phyloP scores from a whole-genome alignment of 2,113 vertebrate genomes.

The Gadus chalcogrammus region DNA sequence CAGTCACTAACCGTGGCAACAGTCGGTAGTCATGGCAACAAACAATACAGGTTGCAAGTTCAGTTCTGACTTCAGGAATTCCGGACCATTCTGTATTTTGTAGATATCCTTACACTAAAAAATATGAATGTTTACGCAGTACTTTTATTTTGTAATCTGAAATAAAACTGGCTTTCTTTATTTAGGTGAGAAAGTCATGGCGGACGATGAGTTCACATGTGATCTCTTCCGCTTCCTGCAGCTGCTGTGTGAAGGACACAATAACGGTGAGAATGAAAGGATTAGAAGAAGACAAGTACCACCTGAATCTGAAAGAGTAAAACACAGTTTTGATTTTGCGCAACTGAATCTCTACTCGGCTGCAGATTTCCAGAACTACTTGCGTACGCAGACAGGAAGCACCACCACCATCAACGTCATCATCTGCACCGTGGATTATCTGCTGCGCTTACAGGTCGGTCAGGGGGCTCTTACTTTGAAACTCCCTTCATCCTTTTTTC shows the following conservation, averaged over 20 bases:
- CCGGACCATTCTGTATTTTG: neutral
- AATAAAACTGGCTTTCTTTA: slow-evolving; percentile 9
- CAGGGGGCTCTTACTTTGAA: neutral
- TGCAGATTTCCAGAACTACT: slow-evolving; percentile 93
- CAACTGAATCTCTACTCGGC: neutral
- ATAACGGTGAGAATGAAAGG: slow-evolving; percentile 77
- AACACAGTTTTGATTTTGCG: neutral
- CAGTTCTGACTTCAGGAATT: too few relatives aligned
- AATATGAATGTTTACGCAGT: neutral
- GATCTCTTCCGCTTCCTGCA: slow-evolving; percentile 93
- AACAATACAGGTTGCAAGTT: too few relatives aligned
- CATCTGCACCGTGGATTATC: slow-evolving; percentile 94
- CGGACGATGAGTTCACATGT: slow-evolving; percentile 92
- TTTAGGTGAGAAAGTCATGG: slow-evolving; percentile 94
- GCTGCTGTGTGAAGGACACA: slow-evolving; percentile 92
- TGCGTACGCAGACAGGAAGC: slow-evolving; percentile 90
- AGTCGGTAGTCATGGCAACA: too few relatives aligned
- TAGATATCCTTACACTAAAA: neutral
- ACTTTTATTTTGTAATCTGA: neutral
- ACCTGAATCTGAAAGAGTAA: neutral
- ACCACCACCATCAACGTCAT: slow-evolving; percentile 95
- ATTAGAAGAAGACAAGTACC: neutral
- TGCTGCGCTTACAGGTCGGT: slow-evolving; percentile 86
- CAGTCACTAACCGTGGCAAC: too few relatives aligned
- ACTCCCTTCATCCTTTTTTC: neutral